Conservation (phyloP, 2,888 invertebrate species). For the Watsonalla binaria region DNA sequence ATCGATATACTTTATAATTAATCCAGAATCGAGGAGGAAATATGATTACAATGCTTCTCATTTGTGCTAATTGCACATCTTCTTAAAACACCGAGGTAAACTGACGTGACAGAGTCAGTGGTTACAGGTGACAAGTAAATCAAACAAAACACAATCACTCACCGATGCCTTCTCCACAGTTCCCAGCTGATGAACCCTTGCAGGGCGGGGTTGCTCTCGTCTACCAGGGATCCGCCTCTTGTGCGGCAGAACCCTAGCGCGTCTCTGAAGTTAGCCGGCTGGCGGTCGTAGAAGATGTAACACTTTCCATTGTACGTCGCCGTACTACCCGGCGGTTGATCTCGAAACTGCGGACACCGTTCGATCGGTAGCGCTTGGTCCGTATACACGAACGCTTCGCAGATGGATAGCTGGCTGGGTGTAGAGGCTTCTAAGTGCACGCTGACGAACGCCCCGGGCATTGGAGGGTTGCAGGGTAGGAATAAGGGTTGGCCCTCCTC, state of each 20-base stretch:
- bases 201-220: conserved; percentile 94
- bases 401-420: conserved; percentile 90
- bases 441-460: conserved; percentile 96
- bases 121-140: too few relatives aligned
- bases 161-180: conserved; percentile 92
- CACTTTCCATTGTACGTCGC: conserved; percentile 97
- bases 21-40: too few relatives aligned
- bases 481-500: conserved; percentile 95
- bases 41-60: too few relatives aligned
- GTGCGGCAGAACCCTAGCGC: conserved; percentile 88
- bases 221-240: conserved; percentile 90
- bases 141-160: conserved; percentile 19
- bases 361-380: conserved; percentile 94
- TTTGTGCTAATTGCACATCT: too few relatives aligned
- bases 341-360: conserved; percentile 93
- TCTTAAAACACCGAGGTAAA: too few relatives aligned
- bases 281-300: conserved; percentile 94
- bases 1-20: too few relatives aligned
- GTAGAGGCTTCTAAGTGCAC: conserved; percentile 89
- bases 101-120: too few relatives aligned
- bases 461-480: conserved; percentile 95
- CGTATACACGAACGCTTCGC: conserved; percentile 96
- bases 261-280: conserved; percentile 88
- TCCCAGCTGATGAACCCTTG: conserved; percentile 98
- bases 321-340: conserved; percentile 94